Conservation (phyloP, 1,140 invertebrate genomes). For the Onthophagus taurus region DNA sequence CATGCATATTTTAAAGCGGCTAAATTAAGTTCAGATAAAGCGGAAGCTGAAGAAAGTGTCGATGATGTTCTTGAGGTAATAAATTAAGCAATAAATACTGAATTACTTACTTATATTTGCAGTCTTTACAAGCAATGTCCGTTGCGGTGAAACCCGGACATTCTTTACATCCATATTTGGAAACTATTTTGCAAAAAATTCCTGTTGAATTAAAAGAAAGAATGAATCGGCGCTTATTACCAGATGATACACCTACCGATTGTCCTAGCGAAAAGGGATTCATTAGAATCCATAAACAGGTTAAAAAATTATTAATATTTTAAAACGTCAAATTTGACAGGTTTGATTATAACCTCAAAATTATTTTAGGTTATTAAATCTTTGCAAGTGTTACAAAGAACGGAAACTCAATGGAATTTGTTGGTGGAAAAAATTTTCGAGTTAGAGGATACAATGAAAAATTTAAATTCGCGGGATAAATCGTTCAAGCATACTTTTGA, state of each 20-base stretch:
- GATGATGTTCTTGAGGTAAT: conserved; percentile 88
- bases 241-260: conserved; percentile 57
- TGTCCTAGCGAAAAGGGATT: conserved; percentile 71
- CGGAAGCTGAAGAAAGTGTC: conserved; percentile 91
- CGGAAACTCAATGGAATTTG: conserved; percentile 86
- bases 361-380: conserved; percentile 67
- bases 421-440: conserved; percentile 70
- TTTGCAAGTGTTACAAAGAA: conserved; percentile 77
- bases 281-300: conserved; percentile 69
- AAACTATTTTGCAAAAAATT: conserved; percentile 85
- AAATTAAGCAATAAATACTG: conserved; percentile 10
- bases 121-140: conserved; percentile 64
- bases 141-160: conserved; percentile 58
- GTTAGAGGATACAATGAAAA: conserved; percentile 81
- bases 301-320: conserved; percentile 23
- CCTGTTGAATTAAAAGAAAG: conserved; percentile 64
- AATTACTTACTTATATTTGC: conserved; percentile 19
- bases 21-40: conserved; percentile 94
- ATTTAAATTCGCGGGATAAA: conserved; percentile 63
- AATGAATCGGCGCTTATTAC: conserved; percentile 52
- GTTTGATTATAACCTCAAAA: conserved; percentile 8
- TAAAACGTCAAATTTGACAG: conserved; percentile 16
- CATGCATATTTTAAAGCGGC: conserved; percentile 94
- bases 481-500: conserved; percentile 73
- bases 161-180: conserved; percentile 58